Evolutionary conservation across 2,888 invertebrate genomes (phyloP).

Genomic region (Diploptera punctata): DNA sequence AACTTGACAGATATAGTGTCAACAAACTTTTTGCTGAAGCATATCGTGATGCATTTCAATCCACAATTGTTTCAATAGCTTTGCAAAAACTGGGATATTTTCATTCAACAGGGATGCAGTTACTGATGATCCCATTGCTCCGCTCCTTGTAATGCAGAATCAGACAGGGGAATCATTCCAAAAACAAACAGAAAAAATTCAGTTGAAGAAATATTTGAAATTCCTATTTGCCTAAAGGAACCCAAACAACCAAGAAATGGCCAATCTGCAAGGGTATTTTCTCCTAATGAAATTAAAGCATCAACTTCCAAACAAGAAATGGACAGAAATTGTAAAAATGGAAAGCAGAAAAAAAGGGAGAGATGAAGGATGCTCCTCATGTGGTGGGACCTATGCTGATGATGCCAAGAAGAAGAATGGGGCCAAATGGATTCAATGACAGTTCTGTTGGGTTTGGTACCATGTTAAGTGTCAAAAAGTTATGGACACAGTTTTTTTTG

Average conservation of each 20-base stretch:
- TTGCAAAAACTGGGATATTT: neutral
- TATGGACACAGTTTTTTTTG: neutral
- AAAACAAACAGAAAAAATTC: neutral
- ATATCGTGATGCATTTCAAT: constrained; percentile 6
- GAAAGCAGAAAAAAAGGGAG: neutral
- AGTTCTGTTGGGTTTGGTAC: neutral
- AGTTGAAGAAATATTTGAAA: neutral
- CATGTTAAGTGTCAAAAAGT: neutral
- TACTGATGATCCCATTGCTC: constrained; percentile 9
- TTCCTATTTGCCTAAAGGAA: constrained; percentile 4
- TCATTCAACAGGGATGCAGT: neutral
- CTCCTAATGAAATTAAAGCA: neutral
- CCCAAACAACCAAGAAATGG: neutral
- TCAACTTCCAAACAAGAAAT: no score
- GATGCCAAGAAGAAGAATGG: constrained; percentile 9
- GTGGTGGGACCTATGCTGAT: neutral
- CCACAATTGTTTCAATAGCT: constrained; percentile 12
- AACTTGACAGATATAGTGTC: constrained; percentile 4
- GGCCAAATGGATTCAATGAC: neutral
- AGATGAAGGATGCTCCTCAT: neutral
- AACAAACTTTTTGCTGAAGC: no score
- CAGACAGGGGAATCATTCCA: neutral
- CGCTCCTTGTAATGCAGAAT: neutral
- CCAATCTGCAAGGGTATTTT: no score
- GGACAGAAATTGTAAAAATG: neutral